Conservation (phyloP, 2,797 vertebrate species). For the Melanotaenia trifasciata region DNA sequence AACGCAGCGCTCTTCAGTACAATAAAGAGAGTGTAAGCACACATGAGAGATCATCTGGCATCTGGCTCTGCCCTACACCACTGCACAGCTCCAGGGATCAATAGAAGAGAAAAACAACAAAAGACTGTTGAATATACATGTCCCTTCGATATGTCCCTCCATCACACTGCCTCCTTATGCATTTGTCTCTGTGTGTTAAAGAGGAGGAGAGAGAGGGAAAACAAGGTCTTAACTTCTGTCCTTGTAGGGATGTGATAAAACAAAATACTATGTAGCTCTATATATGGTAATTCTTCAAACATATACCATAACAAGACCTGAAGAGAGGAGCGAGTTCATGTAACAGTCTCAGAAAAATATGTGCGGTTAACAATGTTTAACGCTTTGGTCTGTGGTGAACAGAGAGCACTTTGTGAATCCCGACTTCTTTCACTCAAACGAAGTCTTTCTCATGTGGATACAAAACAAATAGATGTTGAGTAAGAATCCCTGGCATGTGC, state of each 20-base stretch:
- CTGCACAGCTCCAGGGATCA: conserved; percentile 29
- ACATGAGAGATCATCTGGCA: conserved; percentile 37
- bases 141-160: conserved; percentile 15
- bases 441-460: conserved; percentile 47
- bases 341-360: conserved; percentile 21
- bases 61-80: conserved; percentile 13
- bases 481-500: conserved; percentile 64
- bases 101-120: conserved; percentile 19
- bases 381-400: conserved; percentile 30
- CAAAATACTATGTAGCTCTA: conserved; percentile 39
- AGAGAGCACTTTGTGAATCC: conserved; percentile 42
- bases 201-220: conserved; percentile 17
- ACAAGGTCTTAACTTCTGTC: conserved; percentile 25
- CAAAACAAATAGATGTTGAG: conserved; percentile 64
- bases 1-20: conserved; percentile 22
- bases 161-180: conserved; percentile 12
- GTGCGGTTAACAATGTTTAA: conserved; percentile 23
- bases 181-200: conserved; percentile 9
- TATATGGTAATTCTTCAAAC: conserved; percentile 50
- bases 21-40: conserved; percentile 28
- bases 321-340: conserved; percentile 15
- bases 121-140: conserved; percentile 23
- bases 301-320: conserved; percentile 19
- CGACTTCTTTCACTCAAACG: conserved; percentile 37
- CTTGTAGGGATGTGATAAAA: conserved; percentile 56